Conservation (phyloP, 2,797 vertebrate species). For the Enteromius unitaeniatus region DNA sequence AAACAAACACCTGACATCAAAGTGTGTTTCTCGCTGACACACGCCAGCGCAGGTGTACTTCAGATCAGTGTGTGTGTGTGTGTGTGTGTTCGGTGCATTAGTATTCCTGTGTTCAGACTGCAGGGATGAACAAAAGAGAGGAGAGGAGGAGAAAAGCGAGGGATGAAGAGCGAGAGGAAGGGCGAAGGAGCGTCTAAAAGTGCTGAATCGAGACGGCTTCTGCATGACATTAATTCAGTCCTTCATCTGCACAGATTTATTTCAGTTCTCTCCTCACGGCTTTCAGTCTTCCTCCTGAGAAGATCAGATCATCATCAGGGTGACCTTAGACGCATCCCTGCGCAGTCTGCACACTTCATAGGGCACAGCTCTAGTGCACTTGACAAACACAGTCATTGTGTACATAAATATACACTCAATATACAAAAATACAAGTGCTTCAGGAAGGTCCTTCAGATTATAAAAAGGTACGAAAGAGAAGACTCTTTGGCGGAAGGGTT, state of each 20-base stretch:
- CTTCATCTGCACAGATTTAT: slow-evolving; percentile 48
- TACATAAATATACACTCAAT: background rate
- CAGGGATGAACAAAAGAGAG: slow-evolving; percentile 54
- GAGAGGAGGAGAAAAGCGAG: slow-evolving; percentile 53
- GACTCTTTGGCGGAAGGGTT: too few species aligned
- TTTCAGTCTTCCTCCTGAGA: background rate
- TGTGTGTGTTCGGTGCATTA: slow-evolving; percentile 68
- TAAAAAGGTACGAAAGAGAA: too few species aligned
- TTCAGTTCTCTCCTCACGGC: slow-evolving; percentile 60
- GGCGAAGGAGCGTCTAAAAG: slow-evolving; percentile 59
- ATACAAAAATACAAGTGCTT: too few species aligned
- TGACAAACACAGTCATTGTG: background rate
- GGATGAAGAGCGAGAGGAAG: slow-evolving; percentile 46
- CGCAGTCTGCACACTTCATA: background rate
- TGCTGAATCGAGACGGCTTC: slow-evolving; percentile 72
- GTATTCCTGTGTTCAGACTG: slow-evolving; percentile 75
- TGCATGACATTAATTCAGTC: slow-evolving; percentile 74
- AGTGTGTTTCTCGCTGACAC: slow-evolving; percentile 2
- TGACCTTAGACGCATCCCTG: background rate
- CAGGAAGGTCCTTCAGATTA: too few species aligned
- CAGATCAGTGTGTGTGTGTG: background rate
- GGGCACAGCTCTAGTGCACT: background rate
- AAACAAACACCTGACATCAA: slow-evolving; percentile 16
- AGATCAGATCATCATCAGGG: background rate
- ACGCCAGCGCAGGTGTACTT: background rate